Conservation (phyloP, 2,113 vertebrate species). For the Salvelinus fontinalis region DNA sequence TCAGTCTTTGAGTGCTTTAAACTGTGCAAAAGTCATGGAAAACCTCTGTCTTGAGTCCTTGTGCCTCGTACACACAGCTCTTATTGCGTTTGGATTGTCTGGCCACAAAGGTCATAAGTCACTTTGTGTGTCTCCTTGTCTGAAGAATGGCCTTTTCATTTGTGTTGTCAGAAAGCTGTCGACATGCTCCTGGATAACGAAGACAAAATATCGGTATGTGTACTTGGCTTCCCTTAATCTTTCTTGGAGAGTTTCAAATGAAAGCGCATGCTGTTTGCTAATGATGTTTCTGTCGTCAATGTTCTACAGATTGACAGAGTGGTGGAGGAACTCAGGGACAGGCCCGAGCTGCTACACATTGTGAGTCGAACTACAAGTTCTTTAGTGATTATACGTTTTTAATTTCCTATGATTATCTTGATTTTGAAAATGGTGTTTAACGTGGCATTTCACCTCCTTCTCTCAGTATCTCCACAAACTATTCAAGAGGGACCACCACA, state of each 20-base stretch:
- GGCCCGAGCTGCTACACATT: slow-evolving; percentile 93
- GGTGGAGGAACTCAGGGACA: slow-evolving; percentile 88
- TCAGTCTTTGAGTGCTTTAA: no score
- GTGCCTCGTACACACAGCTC: no score
- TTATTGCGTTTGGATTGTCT: no score
- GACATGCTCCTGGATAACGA: slow-evolving; percentile 99
- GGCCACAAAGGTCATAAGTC: not conserved
- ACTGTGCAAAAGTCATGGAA: no score
- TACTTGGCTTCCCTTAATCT: not conserved
- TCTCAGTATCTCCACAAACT: slow-evolving; percentile 94
- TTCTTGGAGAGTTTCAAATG: slow-evolving; percentile 11
- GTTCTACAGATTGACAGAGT: slow-evolving; percentile 87
- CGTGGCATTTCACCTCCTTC: not conserved
- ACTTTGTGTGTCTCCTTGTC: slow-evolving; percentile 2
- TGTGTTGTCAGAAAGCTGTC: slow-evolving; percentile 90
- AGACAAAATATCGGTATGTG: slow-evolving; percentile 95
- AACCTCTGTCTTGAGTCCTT: no score
- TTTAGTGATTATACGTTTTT: no score
- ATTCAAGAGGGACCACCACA: slow-evolving; percentile 97
- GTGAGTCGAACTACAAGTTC: slow-evolving; percentile 62
- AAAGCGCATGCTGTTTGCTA: not conserved
- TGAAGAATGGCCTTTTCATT: slow-evolving; percentile 30
- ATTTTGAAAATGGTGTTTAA: not conserved
- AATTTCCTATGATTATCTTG: no score
- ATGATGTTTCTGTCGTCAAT: slow-evolving; percentile 17